Evolutionary conservation across 2,797 vertebrate species (phyloP).

Genomic region (Tenualosa ilisha): DNA sequence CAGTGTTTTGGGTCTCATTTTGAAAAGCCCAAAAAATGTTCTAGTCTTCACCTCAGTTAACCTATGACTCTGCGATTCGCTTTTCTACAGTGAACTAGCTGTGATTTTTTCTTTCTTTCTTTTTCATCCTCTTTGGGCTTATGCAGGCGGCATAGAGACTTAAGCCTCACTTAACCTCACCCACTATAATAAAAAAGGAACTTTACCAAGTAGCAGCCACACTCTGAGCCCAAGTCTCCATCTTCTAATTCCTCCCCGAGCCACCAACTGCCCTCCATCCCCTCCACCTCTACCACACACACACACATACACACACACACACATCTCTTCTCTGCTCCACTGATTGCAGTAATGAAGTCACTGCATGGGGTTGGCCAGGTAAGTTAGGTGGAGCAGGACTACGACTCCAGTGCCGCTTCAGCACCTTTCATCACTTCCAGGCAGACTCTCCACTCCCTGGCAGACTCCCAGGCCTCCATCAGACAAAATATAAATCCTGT

Average conservation of each 20-base stretch:
- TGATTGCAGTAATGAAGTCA: slow-evolving; percentile 9
- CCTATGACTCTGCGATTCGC: neutral
- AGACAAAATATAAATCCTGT: neutral
- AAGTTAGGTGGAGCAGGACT: neutral
- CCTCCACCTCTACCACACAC: neutral
- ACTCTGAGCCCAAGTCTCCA: neutral
- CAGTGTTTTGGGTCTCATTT: neutral
- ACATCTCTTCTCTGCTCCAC: neutral
- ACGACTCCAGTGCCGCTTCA: neutral
- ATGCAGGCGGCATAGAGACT: neutral
- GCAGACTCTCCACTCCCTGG: no score
- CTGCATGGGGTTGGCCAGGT: neutral
- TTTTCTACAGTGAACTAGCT: neutral
- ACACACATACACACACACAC: no score
- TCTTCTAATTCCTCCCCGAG: neutral
- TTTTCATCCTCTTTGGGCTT: neutral
- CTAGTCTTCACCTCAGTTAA: neutral
- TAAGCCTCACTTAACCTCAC: slow-evolving; percentile 11
- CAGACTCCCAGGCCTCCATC: neutral
- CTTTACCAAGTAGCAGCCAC: neutral
- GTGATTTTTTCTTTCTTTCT: neutral
- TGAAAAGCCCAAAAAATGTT: neutral
- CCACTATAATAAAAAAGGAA: neutral
- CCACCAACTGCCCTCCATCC: neutral
- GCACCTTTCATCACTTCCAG: neutral